phyloP scores from a whole-genome alignment of 2,888 invertebrate genomes.

The Podabrus alpinus region DNA sequence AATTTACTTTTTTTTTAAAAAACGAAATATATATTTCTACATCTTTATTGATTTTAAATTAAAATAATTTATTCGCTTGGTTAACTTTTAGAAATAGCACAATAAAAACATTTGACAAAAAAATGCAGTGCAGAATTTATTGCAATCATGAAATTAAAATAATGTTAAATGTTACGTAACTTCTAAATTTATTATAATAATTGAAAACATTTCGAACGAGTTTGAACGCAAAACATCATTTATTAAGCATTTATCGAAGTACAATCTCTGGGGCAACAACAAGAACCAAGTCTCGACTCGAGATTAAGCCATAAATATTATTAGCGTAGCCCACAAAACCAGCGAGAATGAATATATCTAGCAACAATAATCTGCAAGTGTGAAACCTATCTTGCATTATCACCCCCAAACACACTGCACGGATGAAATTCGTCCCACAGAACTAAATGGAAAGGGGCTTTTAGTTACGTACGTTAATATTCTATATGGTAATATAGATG shows the following conservation, averaged over 20 bases:
- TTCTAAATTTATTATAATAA: background rate
- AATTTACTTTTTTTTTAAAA: background rate
- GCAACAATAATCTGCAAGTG: constrained; percentile 39
- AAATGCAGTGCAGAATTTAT: no score
- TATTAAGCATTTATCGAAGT: constrained; percentile 7
- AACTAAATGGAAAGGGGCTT: constrained; percentile 30
- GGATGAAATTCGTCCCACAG: constrained; percentile 15
- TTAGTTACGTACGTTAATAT: constrained; percentile 24
- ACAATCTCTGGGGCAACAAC: constrained; percentile 19
- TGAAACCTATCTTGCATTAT: constrained; percentile 40
- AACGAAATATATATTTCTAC: no score
- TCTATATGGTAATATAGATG: constrained; percentile 11
- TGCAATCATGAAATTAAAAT: no score
- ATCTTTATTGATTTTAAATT: no score
- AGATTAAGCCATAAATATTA: constrained; percentile 37
- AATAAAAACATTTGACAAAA: no score
- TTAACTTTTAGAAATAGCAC: no score
- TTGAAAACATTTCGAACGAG: background rate
- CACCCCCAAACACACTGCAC: constrained; percentile 28
- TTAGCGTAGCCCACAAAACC: constrained; percentile 30
- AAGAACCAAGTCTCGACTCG: constrained; percentile 23
- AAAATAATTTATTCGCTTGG: no score
- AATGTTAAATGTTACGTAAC: background rate
- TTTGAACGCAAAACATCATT: constrained; percentile 18
- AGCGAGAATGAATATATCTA: constrained; percentile 32